Conservation (phyloP, 2,113 vertebrate species). For the Dasyprocta punctata region DNA sequence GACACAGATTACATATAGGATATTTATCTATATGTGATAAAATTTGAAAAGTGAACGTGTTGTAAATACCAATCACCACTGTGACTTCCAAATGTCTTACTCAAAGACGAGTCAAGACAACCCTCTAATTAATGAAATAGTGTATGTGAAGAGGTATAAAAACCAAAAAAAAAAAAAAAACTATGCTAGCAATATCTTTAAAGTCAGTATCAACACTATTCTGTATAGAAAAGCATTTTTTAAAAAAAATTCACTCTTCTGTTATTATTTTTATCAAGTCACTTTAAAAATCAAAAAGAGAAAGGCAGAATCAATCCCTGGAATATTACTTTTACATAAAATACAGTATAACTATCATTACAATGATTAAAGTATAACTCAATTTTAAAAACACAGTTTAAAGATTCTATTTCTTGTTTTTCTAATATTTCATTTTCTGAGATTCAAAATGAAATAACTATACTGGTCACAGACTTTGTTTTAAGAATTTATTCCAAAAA, state of each 20-base stretch:
- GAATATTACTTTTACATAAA: not conserved
- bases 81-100: not conserved
- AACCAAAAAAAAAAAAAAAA: not conserved
- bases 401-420: not conserved
- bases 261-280: not conserved
- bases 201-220: not conserved
- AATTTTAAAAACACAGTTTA: not conserved
- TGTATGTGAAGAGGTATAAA: not conserved
- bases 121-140: not conserved
- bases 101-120: not conserved
- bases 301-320: not conserved
- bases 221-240: not conserved
- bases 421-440: not conserved
- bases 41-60: not conserved
- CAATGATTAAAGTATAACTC: not conserved
- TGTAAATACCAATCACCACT: not conserved
- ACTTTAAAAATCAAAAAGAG: not conserved
- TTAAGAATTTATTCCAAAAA: not conserved
- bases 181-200: not conserved
- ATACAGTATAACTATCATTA: not conserved
- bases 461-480: conserved; percentile 18
- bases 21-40: not conserved
- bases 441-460: not conserved
- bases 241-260: not conserved
- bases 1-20: not conserved